phyloP scores from a whole-genome alignment of 1,140 invertebrate species.

The Bombus confusus region DNA sequence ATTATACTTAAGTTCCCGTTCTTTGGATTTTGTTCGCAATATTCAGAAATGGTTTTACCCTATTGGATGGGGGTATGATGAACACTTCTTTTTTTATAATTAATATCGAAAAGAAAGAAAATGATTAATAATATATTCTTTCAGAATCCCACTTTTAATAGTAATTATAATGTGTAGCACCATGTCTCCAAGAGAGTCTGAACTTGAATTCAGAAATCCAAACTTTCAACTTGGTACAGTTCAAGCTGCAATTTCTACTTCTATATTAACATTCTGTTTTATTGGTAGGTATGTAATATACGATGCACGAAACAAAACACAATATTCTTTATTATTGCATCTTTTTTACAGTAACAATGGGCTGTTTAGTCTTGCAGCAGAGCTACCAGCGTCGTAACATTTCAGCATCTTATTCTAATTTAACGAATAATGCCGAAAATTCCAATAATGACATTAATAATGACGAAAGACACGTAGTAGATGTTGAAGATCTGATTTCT shows the following conservation, averaged over 20 bases:
- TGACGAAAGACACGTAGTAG: conserved; percentile 82
- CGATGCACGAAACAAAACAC: neutral
- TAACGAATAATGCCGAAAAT: conserved; percentile 70
- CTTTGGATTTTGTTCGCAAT: conserved; percentile 90
- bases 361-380: conserved; percentile 90
- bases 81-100: neutral
- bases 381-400: conserved; percentile 83
- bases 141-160: conserved; percentile 83
- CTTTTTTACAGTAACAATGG: conserved; percentile 85
- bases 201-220: conserved; percentile 86
- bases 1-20: conserved; percentile 91
- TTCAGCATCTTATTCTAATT: conserved; percentile 74
- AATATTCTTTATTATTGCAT: neutral
- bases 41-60: conserved; percentile 87
- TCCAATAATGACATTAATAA: conserved; percentile 59
- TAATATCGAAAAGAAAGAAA: conserved; percentile 32
- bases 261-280: conserved; percentile 86
- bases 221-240: conserved; percentile 91
- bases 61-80: conserved; percentile 90
- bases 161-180: conserved; percentile 74
- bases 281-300: conserved; percentile 82
- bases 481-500: conserved; percentile 88
- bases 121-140: conserved; percentile 45
- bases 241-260: conserved; percentile 87
- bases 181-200: conserved; percentile 63